phyloP scores from a whole-genome alignment of 2,888 invertebrate species.

The Scaptomyza polygonia region DNA sequence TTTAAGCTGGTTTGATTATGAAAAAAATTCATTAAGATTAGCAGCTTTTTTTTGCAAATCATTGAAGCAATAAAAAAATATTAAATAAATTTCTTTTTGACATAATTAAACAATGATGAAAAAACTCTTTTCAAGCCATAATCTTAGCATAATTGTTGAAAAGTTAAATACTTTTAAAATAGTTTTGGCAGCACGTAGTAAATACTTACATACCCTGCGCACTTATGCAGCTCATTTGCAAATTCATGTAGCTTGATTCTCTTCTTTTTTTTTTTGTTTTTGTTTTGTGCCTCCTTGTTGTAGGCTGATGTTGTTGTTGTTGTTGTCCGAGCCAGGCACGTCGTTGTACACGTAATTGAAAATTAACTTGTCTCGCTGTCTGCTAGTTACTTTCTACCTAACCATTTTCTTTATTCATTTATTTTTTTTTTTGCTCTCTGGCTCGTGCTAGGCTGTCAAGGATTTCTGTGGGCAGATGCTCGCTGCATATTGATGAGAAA shows the following conservation, averaged over 20 bases:
- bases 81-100: too few species aligned
- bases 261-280: slow-evolving; percentile 1
- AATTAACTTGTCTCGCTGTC: slow-evolving; percentile 72
- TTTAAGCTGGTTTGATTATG: not conserved
- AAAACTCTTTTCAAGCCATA: not conserved
- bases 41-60: not conserved
- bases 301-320: slow-evolving; percentile 34
- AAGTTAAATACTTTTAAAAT: not conserved
- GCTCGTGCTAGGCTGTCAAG: slow-evolving; percentile 37
- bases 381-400: slow-evolving; percentile 39
- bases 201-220: not conserved
- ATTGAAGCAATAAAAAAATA: not conserved
- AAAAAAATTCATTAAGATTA: slow-evolving; percentile 3
- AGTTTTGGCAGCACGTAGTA: not conserved
- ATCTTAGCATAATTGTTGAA: not conserved
- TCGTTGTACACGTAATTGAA: slow-evolving; percentile 77
- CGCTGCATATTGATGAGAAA: slow-evolving; percentile 57
- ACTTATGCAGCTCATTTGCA: not conserved
- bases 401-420: too few species aligned
- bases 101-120: too few species aligned
- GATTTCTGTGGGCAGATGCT: slow-evolving; percentile 45
- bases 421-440: not conserved
- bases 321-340: slow-evolving; percentile 44
- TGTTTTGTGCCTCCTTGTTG: slow-evolving; percentile 3
- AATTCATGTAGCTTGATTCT: slow-evolving; percentile 6